phyloP scores from a whole-genome alignment of 2,888 invertebrate species.

The Agelastica alni region DNA sequence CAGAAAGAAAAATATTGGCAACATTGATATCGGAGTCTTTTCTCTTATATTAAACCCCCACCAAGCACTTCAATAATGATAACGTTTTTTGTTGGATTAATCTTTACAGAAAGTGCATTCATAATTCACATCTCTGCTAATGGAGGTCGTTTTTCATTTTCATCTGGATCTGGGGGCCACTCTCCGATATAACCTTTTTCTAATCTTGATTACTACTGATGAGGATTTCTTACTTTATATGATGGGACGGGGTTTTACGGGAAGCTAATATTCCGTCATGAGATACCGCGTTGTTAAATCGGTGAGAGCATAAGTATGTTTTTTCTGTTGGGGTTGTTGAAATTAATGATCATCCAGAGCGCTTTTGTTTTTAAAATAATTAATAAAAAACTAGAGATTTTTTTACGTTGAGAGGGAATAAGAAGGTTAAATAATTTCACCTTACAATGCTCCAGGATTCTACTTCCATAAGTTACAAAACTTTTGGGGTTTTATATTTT shows the following conservation, averaged over 20 bases:
- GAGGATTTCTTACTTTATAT: slow-evolving; percentile 6
- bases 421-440: too few species aligned
- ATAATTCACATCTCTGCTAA: slow-evolving; percentile 56
- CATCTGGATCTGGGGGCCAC: slow-evolving; percentile 31
- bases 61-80: slow-evolving; percentile 34
- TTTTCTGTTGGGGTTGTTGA: too few species aligned
- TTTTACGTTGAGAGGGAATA: too few species aligned
- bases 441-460: too few species aligned
- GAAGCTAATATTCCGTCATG: neutral
- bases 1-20: neutral
- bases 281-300: too few species aligned
- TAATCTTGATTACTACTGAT: slow-evolving; percentile 18
- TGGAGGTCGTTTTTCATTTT: slow-evolving; percentile 55
- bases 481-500: too few species aligned
- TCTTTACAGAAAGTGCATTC: slow-evolving; percentile 56
- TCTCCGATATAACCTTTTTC: slow-evolving; percentile 18
- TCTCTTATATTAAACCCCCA: slow-evolving; percentile 42
- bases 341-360: too few species aligned
- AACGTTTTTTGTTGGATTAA: slow-evolving; percentile 53
- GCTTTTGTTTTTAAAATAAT: too few species aligned
- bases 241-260: neutral
- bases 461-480: too few species aligned
- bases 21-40: slow-evolving; percentile 23
- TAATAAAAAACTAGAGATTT: too few species aligned
- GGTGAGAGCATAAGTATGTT: too few species aligned